Evolutionary conservation across 2,797 vertebrate genomes (phyloP), one percentile per base, ranked within the genome.

Genomic region (Oreortyx pictus): DNA sequence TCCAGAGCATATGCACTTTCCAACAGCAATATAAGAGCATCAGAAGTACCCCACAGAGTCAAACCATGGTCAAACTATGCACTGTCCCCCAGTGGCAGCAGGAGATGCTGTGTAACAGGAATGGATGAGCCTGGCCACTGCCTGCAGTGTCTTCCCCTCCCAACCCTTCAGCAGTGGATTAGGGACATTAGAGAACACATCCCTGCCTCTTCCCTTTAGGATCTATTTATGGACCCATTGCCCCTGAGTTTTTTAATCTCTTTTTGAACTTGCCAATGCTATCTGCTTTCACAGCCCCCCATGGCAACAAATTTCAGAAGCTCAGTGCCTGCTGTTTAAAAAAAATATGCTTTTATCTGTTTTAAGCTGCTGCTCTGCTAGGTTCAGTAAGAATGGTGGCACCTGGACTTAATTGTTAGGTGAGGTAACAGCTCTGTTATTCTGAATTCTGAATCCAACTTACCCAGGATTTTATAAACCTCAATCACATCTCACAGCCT

Each of bases 1-100:
- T 93, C 89, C 54, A 61, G 78, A 82, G 46, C 35, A 17, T n/a
- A 67, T 68, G 68, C 18, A 11, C n/a, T 92, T 91, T 80, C 80
- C n/a, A 82, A 90, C 82, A 85, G 57, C 65, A 65, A 6, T 68
- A 49, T 2, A 43, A 56, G 43, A 77, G 44, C 49, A 74, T 82
- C 44, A 90, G 80, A 91, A 88, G 37, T 47, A 31, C 50, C 80
- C 60, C 57, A 59, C 66, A 47, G 86, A 76, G 66, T 76, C 41
- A 78, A 64, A 24, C 77, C 73, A 50, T 35, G 43, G 20, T 73
- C 54, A 61, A 76, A 6, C 77, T 62, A 50, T n/a, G 43, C 65
- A 24, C 20, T n/a, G 5, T 29, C 70, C 72, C 46, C 52, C 86
- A 44, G 78, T 4, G 74, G 71, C 67, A 90, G 74, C 46, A 75